phyloP scores from a whole-genome alignment of 2,113 vertebrate genomes.

The Pseudonaja textilis region DNA sequence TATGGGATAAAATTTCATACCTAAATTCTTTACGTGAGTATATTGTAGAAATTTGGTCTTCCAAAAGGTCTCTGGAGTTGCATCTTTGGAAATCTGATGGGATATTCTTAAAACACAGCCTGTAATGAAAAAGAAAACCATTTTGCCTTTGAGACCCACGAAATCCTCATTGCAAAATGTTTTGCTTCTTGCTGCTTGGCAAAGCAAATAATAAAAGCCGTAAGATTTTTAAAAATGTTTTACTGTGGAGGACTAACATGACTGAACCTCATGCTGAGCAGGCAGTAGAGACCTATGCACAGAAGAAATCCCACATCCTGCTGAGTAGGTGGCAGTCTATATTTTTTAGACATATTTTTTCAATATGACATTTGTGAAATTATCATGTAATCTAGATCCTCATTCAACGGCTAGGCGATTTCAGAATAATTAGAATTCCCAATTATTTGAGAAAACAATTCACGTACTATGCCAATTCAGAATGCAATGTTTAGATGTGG shows the following conservation, averaged over 20 bases:
- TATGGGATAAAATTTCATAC: too few relatives aligned
- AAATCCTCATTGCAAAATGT: not conserved
- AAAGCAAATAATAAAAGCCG: not conserved
- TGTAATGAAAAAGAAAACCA: not conserved
- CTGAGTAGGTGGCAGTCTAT: slow-evolving; percentile 43
- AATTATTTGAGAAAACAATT: not conserved
- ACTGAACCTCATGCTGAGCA: slow-evolving; percentile 24
- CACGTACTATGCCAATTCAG: not conserved
- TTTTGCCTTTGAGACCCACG: not conserved
- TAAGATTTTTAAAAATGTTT: not conserved
- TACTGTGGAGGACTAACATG: not conserved
- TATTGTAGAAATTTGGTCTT: not conserved
- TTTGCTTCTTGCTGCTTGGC: not conserved
- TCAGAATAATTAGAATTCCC: not conserved
- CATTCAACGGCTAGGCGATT: slow-evolving; percentile 9
- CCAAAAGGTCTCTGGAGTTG: not conserved
- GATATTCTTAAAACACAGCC: not conserved
- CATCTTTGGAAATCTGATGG: not conserved
- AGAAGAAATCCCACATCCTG: slow-evolving; percentile 60
- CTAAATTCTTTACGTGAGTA: not conserved
- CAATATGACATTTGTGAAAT: slow-evolving; percentile 24
- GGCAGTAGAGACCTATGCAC: slow-evolving; percentile 26
- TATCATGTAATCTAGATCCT: slow-evolving; percentile 8
- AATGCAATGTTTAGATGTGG: not conserved
- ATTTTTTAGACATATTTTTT: slow-evolving; percentile 29